Percentiles rank a stretch among this genome's conserved stretches.
phyloP scores from a whole-genome alignment of 2,888 invertebrate species.

The Lydus trimaculatus region DNA sequence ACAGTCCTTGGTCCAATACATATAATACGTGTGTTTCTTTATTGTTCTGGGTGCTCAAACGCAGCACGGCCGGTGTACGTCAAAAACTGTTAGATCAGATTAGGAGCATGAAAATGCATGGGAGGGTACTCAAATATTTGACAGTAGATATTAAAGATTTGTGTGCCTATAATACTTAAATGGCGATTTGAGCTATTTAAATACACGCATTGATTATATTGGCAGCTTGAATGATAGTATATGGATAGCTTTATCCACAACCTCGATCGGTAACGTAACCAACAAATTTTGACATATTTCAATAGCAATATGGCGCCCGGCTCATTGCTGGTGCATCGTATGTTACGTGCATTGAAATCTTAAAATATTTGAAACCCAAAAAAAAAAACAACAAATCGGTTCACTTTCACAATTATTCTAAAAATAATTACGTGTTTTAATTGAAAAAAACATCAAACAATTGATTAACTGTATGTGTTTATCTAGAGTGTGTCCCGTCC shows the following conservation, averaged over 20 bases:
- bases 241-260: constrained; percentile 12
- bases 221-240: neutral
- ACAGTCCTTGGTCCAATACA: no score
- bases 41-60: no score
- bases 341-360: constrained; percentile 41
- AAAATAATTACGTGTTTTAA: neutral
- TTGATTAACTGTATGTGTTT: neutral
- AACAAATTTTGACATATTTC: constrained; percentile 40
- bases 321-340: constrained; percentile 47
- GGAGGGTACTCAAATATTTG: no score
- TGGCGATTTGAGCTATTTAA: no score
- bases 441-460: neutral
- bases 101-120: no score
- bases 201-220: no score
- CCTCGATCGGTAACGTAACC: neutral
- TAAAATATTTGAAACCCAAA: constrained; percentile 26
- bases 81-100: no score
- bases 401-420: neutral
- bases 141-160: no score
- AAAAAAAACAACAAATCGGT: neutral
- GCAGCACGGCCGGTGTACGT: no score
- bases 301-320: constrained; percentile 52
- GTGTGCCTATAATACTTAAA: no score
- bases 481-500: neutral
- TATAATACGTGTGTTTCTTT: no score